Conservation (phyloP, 2,113 vertebrate genomes). For the Hippotragus niger region DNA sequence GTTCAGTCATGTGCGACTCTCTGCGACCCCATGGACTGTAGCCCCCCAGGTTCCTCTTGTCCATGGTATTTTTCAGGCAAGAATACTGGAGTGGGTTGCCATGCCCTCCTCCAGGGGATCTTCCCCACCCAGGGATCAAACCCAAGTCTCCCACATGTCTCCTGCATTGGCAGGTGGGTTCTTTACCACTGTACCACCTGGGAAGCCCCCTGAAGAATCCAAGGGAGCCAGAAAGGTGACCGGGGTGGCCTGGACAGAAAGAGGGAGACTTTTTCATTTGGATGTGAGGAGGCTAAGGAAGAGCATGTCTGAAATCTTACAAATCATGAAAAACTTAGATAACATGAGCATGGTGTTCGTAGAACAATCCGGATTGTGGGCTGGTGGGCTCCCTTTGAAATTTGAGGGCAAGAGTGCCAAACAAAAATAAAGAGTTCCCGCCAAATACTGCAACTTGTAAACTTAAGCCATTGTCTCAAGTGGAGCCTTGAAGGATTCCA, state of each 20-base stretch:
- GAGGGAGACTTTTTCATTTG: neutral
- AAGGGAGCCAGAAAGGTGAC: neutral
- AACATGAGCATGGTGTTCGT: neutral
- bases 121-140: neutral
- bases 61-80: neutral
- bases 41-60: neutral
- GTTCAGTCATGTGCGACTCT: neutral
- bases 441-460: neutral
- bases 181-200: neutral
- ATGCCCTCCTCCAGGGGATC: neutral
- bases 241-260: neutral
- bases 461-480: neutral
- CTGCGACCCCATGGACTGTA: accelerated
- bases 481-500: neutral
- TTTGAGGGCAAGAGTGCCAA: neutral
- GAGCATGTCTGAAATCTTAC: neutral
- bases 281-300: neutral
- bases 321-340: neutral
- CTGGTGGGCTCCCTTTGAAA: neutral
- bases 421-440: neutral
- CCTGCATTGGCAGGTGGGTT: neutral
- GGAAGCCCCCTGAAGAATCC: neutral
- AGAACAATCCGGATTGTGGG: neutral
- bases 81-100: neutral
- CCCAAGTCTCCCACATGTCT: neutral